A percentile compares a stretch with the other conserved stretches of the same genome.
Conservation (phyloP, 2,888 invertebrate genomes). For the Hoplodrina ambigua region DNA sequence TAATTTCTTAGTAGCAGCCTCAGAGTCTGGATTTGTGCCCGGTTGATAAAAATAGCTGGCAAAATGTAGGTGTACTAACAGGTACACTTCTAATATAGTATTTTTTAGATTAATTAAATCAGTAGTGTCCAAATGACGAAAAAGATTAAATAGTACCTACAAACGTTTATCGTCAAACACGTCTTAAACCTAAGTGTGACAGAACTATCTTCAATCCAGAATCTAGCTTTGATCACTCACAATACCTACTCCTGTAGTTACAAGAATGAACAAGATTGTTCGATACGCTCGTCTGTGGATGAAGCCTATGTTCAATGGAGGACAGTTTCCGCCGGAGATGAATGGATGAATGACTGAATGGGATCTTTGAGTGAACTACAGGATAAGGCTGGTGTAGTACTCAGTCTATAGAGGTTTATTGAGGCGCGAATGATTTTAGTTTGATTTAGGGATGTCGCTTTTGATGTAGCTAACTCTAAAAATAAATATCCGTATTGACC, state of each 20-base stretch:
- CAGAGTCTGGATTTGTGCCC: too few relatives aligned
- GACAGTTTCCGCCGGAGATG: conserved; percentile 57
- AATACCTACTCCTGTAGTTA: background rate
- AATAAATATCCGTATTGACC: background rate
- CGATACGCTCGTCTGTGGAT: conserved; percentile 44
- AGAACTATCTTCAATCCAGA: conserved; percentile 1
- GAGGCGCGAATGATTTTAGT: conserved; percentile 18
- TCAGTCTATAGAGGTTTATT: conserved; percentile 9
- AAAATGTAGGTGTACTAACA: too few relatives aligned
- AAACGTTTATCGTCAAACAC: conserved; percentile 5
- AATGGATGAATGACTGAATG: conserved; percentile 56
- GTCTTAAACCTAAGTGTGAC: background rate
- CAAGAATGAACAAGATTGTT: conserved; percentile 44
- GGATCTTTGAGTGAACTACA: conserved; percentile 48
- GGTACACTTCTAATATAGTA: too few relatives aligned
- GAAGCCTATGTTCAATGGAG: conserved; percentile 40
- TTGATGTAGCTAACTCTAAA: background rate
- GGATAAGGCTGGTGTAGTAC: conserved; percentile 16
- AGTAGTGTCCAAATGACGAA: too few relatives aligned
- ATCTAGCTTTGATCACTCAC: background rate
- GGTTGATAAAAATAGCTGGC: too few relatives aligned
- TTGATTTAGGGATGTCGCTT: conserved; percentile 9
- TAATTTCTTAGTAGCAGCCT: too few relatives aligned
- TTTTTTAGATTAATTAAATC: too few relatives aligned
- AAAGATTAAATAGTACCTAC: conserved; percentile 1